Conservation (phyloP, 53 echinoderm and acorn worm genomes). For the Arbacia lixula region DNA sequence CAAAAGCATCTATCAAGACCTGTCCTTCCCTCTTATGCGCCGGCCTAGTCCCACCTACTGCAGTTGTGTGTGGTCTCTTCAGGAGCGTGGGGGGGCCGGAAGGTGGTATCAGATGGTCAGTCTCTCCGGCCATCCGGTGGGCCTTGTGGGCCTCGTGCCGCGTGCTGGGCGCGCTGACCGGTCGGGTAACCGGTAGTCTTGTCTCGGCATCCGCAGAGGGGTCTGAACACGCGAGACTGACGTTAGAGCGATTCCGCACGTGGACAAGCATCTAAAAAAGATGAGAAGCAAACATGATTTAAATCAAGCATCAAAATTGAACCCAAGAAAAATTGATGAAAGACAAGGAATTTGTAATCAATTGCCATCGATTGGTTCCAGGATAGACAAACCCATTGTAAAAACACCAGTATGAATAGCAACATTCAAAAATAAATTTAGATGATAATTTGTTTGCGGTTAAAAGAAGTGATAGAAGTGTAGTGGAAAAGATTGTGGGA, state of each 20-base stretch:
- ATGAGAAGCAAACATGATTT: too few relatives aligned
- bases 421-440: too few relatives aligned
- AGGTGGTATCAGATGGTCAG: constrained; percentile 56
- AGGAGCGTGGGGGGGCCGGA: neutral
- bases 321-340: too few relatives aligned
- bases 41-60: constrained; percentile 22
- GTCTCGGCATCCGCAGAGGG: constrained; percentile 64
- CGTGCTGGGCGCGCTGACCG: constrained; percentile 88
- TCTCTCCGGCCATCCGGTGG: constrained; percentile 85
- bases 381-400: too few relatives aligned
- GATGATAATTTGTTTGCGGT: too few relatives aligned
- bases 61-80: constrained; percentile 58
- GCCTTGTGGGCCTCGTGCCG: constrained; percentile 74
- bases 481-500: too few relatives aligned
- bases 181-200: constrained; percentile 65
- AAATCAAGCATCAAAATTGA: too few relatives aligned
- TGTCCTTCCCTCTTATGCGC: neutral
- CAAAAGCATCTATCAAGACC: constrained; percentile 27
- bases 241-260: constrained; percentile 89
- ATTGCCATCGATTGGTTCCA: too few relatives aligned
- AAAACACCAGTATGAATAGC: too few relatives aligned
- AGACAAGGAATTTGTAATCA: too few relatives aligned
- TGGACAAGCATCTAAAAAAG: constrained; percentile 92
- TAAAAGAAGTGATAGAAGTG: too few relatives aligned
- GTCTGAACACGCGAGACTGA: constrained; percentile 90